Conservation (phyloP, 1,140 invertebrate genomes). For the Elysia chlorotica region DNA sequence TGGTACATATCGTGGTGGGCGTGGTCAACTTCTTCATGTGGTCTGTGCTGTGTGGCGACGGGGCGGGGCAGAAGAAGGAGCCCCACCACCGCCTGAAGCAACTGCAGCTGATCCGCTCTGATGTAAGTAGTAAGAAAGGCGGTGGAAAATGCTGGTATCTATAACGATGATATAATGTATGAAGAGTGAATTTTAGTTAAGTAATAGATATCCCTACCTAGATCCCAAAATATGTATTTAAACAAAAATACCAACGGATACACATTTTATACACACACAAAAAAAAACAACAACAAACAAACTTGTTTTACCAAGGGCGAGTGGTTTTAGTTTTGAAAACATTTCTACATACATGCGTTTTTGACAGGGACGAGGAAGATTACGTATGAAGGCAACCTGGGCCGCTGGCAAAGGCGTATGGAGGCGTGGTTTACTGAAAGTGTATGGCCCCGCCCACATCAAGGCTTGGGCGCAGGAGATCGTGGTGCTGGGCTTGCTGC, state of each 20-base stretch:
- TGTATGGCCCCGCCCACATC: slow-evolving; percentile 45
- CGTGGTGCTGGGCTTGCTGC: slow-evolving; percentile 52
- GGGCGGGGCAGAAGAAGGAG: slow-evolving; percentile 33
- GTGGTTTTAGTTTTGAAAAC: no score
- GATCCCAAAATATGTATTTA: no score
- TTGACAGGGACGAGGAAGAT: slow-evolving; percentile 44
- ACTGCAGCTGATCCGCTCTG: slow-evolving; percentile 39
- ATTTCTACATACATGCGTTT: no score
- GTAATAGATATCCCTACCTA: no score
- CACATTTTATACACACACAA: no score
- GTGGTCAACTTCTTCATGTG: slow-evolving; percentile 30
- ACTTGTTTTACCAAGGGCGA: no score
- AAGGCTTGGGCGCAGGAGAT: slow-evolving; percentile 56
- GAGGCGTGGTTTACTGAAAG: slow-evolving; percentile 48
- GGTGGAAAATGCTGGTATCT: no score
- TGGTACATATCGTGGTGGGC: slow-evolving; percentile 28
- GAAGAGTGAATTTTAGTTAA: no score
- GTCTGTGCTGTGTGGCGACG: slow-evolving; percentile 34
- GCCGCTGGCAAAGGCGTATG: slow-evolving; percentile 37
- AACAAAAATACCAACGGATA: no score
- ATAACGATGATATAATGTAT: no score
- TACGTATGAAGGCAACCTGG: slow-evolving; percentile 49
- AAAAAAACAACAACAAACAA: no score
- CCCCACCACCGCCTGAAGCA: slow-evolving; percentile 42
- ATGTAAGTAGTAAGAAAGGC: no score